These are phyloP conservation scores for Sparus aurata DNA, from an alignment of 2,797 vertebrate genomes.

Conservation along the genomic window DNA sequence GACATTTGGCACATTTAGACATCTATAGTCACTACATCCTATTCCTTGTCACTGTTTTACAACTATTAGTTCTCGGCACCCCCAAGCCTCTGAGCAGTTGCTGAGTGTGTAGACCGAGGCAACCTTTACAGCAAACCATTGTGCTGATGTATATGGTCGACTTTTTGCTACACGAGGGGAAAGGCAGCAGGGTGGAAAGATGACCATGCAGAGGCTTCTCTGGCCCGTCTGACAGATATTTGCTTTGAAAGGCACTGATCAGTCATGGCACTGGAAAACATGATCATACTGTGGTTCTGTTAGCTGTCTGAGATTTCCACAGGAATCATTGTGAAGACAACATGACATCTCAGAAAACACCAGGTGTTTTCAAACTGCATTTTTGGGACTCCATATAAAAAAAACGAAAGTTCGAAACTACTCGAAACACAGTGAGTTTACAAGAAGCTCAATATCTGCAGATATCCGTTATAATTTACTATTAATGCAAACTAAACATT, in stretches of 20 bases:
- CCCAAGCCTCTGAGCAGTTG: constrained; percentile 41
- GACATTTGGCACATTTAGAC: constrained; percentile 14
- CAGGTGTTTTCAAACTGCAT: background rate
- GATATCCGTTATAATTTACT: too few relatives aligned
- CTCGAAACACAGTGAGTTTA: too few relatives aligned
- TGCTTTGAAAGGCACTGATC: constrained; percentile 33
- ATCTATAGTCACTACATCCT: constrained; percentile 28
- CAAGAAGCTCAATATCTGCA: too few relatives aligned
- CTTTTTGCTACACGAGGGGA: constrained; percentile 48
- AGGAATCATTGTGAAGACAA: constrained; percentile 15
- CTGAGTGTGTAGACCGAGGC: constrained; percentile 31
- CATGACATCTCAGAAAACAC: background rate
- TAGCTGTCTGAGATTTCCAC: constrained; percentile 38
- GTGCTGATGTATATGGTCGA: constrained; percentile 35
- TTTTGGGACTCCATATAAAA: background rate
- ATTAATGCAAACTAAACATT: too few relatives aligned
- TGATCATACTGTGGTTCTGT: constrained; percentile 38
- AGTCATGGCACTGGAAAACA: constrained; percentile 42
- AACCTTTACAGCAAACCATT: constrained; percentile 39
- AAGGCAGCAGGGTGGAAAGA: constrained; percentile 53
- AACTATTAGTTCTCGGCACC: background rate
- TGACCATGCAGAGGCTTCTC: constrained; percentile 9
- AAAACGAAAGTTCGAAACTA: too few relatives aligned
- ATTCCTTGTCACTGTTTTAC: constrained; percentile 30
- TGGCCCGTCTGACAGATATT: constrained; percentile 33